Conservation (phyloP, 2,113 vertebrate genomes). For the Chauna torquata region DNA sequence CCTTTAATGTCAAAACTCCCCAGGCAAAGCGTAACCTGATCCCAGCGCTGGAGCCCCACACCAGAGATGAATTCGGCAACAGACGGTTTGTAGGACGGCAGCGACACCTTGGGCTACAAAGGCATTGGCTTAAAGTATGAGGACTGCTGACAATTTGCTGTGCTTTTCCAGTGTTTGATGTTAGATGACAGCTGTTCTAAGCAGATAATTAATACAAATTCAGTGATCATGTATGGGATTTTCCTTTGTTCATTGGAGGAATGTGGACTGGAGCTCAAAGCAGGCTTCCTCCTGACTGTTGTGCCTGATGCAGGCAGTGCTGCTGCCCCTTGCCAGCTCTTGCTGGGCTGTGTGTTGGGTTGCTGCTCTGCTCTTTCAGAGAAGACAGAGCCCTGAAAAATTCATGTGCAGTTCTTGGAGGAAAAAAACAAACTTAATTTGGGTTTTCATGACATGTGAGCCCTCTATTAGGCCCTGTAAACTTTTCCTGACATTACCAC, state of each 20-base stretch:
- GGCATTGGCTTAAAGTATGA: background rate
- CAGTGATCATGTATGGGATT: background rate
- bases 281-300: accelerated
- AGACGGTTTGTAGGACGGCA: background rate
- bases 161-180: background rate
- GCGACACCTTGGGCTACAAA: background rate
- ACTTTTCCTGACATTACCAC: conserved; percentile 56
- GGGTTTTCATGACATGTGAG: conserved; percentile 6
- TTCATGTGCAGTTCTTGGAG: background rate
- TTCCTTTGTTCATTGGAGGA: background rate
- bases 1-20: background rate
- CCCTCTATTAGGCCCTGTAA: conserved; percentile 60
- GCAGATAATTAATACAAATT: background rate
- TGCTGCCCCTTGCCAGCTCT: background rate
- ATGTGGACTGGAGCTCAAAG: background rate
- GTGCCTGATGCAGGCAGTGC: accelerated
- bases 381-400: conserved; percentile 22
- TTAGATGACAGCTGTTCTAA: background rate
- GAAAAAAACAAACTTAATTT: conserved; percentile 4
- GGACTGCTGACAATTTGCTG: background rate
- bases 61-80: background rate
- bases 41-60: background rate
- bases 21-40: background rate
- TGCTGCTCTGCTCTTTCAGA: background rate
- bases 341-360: accelerated